phyloP scores from a whole-genome alignment of 2,888 invertebrate species.

The Electrophaes corylata region DNA sequence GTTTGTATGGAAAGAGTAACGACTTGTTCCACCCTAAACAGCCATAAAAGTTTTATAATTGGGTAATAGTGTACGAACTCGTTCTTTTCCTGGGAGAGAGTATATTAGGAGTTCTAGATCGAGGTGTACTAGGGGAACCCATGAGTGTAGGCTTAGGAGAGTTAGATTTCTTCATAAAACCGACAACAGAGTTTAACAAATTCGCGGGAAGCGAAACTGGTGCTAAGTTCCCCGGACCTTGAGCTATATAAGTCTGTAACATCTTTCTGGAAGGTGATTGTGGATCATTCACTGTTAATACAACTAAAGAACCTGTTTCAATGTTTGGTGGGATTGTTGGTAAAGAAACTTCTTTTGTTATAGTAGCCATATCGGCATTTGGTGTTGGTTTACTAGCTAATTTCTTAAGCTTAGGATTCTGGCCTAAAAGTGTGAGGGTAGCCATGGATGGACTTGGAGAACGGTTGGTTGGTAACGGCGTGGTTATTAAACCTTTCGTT shows the following conservation, averaged over 20 bases:
- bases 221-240: constrained; percentile 61
- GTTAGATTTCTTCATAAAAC: constrained; percentile 69
- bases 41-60: constrained; percentile 42
- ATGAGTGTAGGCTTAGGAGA: constrained; percentile 9
- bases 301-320: constrained; percentile 71
- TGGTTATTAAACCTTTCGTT: not conserved
- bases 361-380: constrained; percentile 12
- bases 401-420: not conserved
- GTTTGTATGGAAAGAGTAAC: too few relatives aligned
- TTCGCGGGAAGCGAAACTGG: constrained; percentile 67
- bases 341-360: constrained; percentile 8
- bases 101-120: constrained; percentile 51
- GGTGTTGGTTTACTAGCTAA: constrained; percentile 13
- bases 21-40: too few relatives aligned
- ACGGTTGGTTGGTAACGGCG: not conserved
- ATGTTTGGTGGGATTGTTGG: constrained; percentile 60
- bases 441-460: constrained; percentile 8
- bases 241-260: constrained; percentile 74
- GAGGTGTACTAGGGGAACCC: constrained; percentile 64
- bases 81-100: constrained; percentile 60
- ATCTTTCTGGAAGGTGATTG: constrained; percentile 71
- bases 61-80: constrained; percentile 72
- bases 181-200: constrained; percentile 68
- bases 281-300: constrained; percentile 73
- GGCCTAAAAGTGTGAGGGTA: constrained; percentile 11